These are phyloP conservation scores for Tauraco erythrolophus DNA, from an alignment of 2,113 vertebrate species.

Conservation along the genomic window DNA sequence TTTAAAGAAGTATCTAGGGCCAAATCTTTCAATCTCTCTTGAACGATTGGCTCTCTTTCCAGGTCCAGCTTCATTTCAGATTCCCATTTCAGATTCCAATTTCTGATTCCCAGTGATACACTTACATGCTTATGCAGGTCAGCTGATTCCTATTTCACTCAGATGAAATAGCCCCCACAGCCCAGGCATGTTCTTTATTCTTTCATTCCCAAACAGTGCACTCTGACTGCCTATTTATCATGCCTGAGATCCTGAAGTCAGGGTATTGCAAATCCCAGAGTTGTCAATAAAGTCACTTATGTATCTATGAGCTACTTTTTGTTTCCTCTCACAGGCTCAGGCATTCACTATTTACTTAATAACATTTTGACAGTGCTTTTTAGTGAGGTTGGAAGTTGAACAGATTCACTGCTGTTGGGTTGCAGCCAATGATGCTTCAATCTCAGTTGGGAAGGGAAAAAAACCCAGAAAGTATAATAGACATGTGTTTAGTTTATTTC, in stretches of 20 bases:
- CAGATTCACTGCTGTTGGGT: constrained; percentile 43
- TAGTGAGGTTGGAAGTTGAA: constrained; percentile 46
- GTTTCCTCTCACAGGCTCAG: constrained; percentile 47
- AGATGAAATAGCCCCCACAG: not conserved
- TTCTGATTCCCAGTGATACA: not conserved
- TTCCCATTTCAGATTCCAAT: not conserved
- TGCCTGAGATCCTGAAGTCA: not conserved
- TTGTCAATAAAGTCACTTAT: constrained; percentile 51
- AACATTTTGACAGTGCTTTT: constrained; percentile 45
- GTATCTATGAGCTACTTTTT: constrained; percentile 56
- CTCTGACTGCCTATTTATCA: constrained; percentile 36
- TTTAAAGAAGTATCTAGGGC: not conserved
- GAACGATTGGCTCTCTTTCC: not conserved
- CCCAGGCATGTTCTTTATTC: not conserved
- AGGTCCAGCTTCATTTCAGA: not conserved
- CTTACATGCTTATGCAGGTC: not conserved
- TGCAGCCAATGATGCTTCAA: constrained; percentile 41
- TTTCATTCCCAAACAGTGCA: not conserved
- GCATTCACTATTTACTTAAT: constrained; percentile 65
- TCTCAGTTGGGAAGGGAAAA: constrained; percentile 7
- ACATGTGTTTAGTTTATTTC: constrained; percentile 38
- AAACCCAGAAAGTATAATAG: not conserved
- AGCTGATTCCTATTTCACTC: not conserved
- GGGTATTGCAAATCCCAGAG: not conserved
- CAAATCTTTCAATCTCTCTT: not conserved